Evolutionary conservation across 1,140 invertebrate genomes (phyloP), one percentile per base, ranked within the genome.

Genomic region (Aradophagus sp.): DNA sequence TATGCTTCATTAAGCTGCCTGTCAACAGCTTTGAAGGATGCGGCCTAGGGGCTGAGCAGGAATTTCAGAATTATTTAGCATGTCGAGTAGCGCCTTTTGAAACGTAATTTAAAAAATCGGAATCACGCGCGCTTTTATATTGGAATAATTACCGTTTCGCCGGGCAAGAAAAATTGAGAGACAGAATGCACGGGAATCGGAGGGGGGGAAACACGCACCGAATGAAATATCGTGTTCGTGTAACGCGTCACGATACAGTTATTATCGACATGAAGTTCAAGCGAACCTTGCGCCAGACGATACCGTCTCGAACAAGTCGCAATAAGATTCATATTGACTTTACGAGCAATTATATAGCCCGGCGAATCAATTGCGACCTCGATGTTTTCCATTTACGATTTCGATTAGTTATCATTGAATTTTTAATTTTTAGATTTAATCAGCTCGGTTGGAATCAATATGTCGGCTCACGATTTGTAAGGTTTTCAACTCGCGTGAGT

Each of bases 191-290:
- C n/a, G n/a, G n/a, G n/a, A n/a, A n/a, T n/a, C n/a, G n/a, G n/a
- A n/a, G n/a, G n/a, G n/a, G n/a, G n/a, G n/a, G n/a, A n/a, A n/a
- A n/a, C n/a, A n/a, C n/a, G n/a, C n/a, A n/a, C n/a, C n/a, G n/a
- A n/a, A 63, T 73, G 71, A 77, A 78, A 73, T 79, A 81, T 79
- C 59, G 65, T 68, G 77, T 61, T 71, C 58, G 47, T 38, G 77
- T 75, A 73, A 69, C 69, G 42, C 77, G 81, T 80, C 81, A 80
- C 77, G 81, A 83, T 83, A 83, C 76, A 83, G 75, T 81, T 75
- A 79, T 84, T 84, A 85, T 84, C 79, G 82, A 80, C 81, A 80
- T 80, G 78, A 84, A 83, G 69, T 77, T 80, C 72, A 68, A 66
- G 76, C 56, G 50, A 53, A 48, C 36, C 41, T 47, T 32, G 29